phyloP scores from a whole-genome alignment of 2,888 invertebrate species.

The Colostygia pectinataria region DNA sequence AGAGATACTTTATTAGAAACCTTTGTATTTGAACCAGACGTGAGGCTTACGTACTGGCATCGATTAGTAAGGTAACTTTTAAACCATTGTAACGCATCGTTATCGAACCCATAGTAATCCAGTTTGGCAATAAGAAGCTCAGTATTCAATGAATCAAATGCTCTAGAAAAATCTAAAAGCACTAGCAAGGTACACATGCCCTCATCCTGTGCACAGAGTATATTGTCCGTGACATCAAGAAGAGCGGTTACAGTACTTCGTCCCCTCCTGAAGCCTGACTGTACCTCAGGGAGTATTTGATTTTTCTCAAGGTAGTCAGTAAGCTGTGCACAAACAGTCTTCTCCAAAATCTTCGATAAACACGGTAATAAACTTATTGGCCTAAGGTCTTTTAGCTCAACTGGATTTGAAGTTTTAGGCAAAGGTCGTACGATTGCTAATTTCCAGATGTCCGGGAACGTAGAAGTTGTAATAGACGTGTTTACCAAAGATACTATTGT shows the following conservation, averaged over 20 bases:
- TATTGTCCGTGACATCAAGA: conserved; percentile 24
- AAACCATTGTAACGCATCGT: too few relatives aligned
- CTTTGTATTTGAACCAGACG: too few relatives aligned
- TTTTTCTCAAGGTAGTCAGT: conserved; percentile 2
- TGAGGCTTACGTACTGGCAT: too few relatives aligned
- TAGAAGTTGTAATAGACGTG: not conserved
- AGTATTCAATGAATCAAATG: too few relatives aligned
- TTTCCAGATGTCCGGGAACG: not conserved
- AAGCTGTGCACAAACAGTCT: conserved; percentile 4
- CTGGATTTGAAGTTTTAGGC: conserved; percentile 5
- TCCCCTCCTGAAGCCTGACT: conserved; percentile 16
- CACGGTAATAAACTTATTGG: conserved; percentile 30
- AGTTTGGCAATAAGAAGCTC: too few relatives aligned
- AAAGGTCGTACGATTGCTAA: conserved; percentile 2
- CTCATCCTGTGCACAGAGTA: conserved; percentile 23
- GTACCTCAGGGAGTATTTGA: conserved; percentile 6
- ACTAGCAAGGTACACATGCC: conserved; percentile 22
- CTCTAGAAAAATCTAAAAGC: too few relatives aligned
- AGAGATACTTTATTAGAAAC: not conserved
- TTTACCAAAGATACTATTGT: not conserved
- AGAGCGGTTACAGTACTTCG: conserved; percentile 26
- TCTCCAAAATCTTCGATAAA: conserved; percentile 24
- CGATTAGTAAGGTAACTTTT: too few relatives aligned
- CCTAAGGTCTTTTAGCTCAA: conserved; percentile 23
- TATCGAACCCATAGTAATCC: too few relatives aligned